Evolutionary conservation across 2,888 invertebrate genomes (phyloP).

Genomic region (Chrysopilus asiliformis): DNA sequence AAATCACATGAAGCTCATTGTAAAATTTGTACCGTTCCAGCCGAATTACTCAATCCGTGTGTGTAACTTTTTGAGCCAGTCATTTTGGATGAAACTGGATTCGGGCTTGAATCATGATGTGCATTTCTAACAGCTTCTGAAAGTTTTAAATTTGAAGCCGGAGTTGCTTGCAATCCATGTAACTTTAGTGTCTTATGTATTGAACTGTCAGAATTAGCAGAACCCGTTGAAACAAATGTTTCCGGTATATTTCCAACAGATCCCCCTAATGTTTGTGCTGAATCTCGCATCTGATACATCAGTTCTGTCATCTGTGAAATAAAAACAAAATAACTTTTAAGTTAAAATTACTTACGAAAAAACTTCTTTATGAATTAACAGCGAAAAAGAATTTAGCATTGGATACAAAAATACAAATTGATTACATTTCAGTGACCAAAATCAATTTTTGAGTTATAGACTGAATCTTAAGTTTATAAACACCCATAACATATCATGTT

Average conservation of each 20-base stretch:
- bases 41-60: constrained; percentile 33
- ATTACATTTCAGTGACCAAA: too few relatives aligned
- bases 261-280: constrained; percentile 34
- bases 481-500: too few relatives aligned
- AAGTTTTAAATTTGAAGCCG: constrained; percentile 33
- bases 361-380: too few relatives aligned
- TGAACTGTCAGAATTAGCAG: constrained; percentile 18
- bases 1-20: constrained; percentile 5
- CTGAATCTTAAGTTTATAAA: too few relatives aligned
- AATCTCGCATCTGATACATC: constrained; percentile 37
- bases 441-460: too few relatives aligned
- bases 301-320: constrained; percentile 34
- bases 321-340: not conserved
- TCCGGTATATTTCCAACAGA: constrained; percentile 36
- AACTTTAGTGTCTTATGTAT: constrained; percentile 22
- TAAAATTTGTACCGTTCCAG: constrained; percentile 35
- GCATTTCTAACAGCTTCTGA: constrained; percentile 31
- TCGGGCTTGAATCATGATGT: constrained; percentile 34
- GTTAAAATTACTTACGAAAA: too few relatives aligned
- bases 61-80: constrained; percentile 35
- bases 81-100: constrained; percentile 31
- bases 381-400: too few relatives aligned
- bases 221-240: constrained; percentile 24
- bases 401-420: too few relatives aligned
- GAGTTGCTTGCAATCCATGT: constrained; percentile 30